These are phyloP conservation scores for Styela clava DNA, from an alignment of 23 tunicate genomes.

Conservation along the genomic window DNA sequence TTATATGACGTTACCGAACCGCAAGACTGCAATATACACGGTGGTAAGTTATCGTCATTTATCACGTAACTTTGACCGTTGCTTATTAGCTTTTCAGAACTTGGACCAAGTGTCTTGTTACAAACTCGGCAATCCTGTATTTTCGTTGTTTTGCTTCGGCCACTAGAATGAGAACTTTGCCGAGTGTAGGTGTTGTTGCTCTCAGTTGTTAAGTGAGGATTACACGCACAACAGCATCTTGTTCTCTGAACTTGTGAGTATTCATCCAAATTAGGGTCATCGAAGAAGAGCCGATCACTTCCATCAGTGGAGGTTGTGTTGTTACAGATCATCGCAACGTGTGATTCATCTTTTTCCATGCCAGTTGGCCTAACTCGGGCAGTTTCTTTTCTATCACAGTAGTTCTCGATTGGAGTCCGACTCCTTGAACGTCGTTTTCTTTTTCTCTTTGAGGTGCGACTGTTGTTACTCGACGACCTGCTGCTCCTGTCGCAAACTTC, in stretches of 20 bases:
- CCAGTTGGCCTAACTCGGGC: background rate
- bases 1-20: background rate
- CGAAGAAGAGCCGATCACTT: conserved; percentile 12
- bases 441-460: background rate
- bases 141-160: background rate
- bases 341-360: conserved; percentile 11
- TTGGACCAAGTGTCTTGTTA: too few relatives aligned
- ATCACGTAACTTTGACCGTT: conserved; percentile 7
- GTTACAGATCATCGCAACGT: background rate
- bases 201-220: too few relatives aligned
- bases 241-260: too few relatives aligned
- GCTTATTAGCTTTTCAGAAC: background rate
- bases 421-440: background rate
- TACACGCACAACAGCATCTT: too few relatives aligned
- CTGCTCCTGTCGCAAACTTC: conserved; percentile 3
- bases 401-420: background rate
- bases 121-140: background rate
- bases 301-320: conserved; percentile 35
- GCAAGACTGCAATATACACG: background rate
- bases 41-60: conserved; percentile 9
- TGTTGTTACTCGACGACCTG: background rate
- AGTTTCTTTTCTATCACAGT: background rate
- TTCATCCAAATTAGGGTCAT: too few relatives aligned
- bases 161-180: background rate
- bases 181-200: too few relatives aligned